Evolutionary conservation across 92 coral and sea anemone species (phyloP).

Genomic region (Palythoa grandiflora): DNA sequence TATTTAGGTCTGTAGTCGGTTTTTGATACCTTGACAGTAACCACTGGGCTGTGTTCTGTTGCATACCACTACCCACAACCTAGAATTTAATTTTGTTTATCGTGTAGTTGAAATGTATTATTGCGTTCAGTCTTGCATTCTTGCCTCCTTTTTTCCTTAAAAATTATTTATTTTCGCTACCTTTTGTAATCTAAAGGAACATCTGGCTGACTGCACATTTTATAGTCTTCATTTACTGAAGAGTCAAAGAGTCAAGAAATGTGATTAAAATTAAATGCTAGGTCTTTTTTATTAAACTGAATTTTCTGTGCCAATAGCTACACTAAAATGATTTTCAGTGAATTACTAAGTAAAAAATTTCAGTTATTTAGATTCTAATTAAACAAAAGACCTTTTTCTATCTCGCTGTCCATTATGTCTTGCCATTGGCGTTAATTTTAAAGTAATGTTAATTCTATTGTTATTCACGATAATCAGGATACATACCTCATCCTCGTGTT

Average conservation of each 20-base stretch:
- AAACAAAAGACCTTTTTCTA: neutral
- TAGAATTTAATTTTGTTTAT: neutral
- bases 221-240: no score
- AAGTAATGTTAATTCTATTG: neutral
- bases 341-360: no score
- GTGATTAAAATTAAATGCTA: no score
- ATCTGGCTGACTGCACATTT: no score
- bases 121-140: no score
- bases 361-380: no score
- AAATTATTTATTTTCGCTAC: no score
- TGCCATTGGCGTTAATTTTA: neutral
- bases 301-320: neutral
- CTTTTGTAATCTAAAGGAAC: no score
- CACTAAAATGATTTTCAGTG: neutral
- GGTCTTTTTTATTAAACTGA: neutral
- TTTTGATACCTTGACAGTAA: neutral
- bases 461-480: neutral
- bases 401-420: neutral
- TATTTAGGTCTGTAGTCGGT: neutral
- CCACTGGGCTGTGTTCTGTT: neutral
- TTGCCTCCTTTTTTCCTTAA: no score
- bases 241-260: no score
- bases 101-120: no score
- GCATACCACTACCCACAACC: neutral
- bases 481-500: constrained; percentile 64